Percentiles rank a stretch among this genome's conserved stretches.
These are phyloP conservation scores for Thaumetopoea pityocampa DNA, from an alignment of 1,140 invertebrate species.

Conservation along the genomic window DNA sequence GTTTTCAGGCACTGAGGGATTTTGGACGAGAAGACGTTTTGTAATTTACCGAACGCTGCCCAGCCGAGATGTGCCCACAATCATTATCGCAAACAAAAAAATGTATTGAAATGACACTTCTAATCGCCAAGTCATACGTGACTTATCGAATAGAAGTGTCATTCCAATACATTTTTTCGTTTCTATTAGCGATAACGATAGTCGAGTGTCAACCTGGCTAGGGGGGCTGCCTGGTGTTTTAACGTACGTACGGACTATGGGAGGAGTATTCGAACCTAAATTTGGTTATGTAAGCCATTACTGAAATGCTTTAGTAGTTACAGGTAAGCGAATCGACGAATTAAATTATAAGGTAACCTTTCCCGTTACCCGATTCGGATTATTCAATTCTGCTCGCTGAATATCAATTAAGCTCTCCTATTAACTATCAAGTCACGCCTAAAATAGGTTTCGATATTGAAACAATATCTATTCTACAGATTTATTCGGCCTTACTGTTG, in stretches of 20 bases:
- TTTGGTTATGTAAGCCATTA: slow-evolving; percentile 31
- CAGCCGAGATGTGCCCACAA: too few relatives aligned
- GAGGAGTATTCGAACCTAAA: slow-evolving; percentile 19
- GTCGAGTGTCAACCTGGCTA: too few relatives aligned
- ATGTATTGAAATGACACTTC: too few relatives aligned
- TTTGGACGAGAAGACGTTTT: too few relatives aligned
- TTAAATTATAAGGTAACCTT: slow-evolving; percentile 34
- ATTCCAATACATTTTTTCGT: too few relatives aligned
- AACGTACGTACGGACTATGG: slow-evolving; percentile 4
- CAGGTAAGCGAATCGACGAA: slow-evolving; percentile 27
- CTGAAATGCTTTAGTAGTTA: slow-evolving; percentile 17
- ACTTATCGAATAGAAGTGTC: too few relatives aligned
- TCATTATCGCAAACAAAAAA: too few relatives aligned
- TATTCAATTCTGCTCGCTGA: slow-evolving; percentile 26
- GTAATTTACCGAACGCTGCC: too few relatives aligned
- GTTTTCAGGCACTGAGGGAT: too few relatives aligned
- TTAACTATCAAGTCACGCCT: slow-evolving; percentile 10
- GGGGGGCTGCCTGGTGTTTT: too few relatives aligned
- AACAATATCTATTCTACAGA: slow-evolving; percentile 15
- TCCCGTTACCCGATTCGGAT: slow-evolving; percentile 23
- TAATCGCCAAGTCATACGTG: too few relatives aligned
- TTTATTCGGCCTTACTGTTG: not conserved
- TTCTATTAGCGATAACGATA: too few relatives aligned
- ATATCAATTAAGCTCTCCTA: slow-evolving; percentile 20
- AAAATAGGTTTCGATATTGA: slow-evolving; percentile 10